Evolutionary conservation across 1,140 invertebrate species (phyloP).

Genomic region (Spodoptera litura): DNA sequence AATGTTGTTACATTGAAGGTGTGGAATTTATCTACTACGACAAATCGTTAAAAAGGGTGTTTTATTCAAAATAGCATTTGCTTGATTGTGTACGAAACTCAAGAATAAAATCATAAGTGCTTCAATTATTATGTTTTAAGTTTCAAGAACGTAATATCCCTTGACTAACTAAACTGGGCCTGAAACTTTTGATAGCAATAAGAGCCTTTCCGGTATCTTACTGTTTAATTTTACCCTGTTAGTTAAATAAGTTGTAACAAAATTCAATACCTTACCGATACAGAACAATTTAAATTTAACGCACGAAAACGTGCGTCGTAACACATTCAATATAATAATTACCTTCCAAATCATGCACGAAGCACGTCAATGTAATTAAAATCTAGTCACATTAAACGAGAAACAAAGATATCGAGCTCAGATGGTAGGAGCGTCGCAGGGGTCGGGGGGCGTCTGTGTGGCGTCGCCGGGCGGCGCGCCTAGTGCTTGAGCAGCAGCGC

Average conservation of each 20-base stretch:
- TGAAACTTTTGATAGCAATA: constrained; percentile 19
- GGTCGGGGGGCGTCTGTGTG: constrained; percentile 61
- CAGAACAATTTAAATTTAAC: constrained; percentile 71
- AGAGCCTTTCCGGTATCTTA: constrained; percentile 43
- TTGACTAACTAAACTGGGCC: constrained; percentile 27
- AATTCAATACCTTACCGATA: constrained; percentile 70
- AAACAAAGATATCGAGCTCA: constrained; percentile 27
- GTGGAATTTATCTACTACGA: constrained; percentile 19
- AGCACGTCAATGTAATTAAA: constrained; percentile 47
- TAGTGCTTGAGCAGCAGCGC: constrained; percentile 86
- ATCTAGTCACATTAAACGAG: constrained; percentile 66
- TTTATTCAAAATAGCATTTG: not conserved
- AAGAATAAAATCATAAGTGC: constrained; percentile 13
- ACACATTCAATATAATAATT: constrained; percentile 44
- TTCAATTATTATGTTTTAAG: constrained; percentile 20
- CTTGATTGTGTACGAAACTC: not conserved
- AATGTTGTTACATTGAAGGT: constrained; percentile 40
- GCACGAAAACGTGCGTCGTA: constrained; percentile 81
- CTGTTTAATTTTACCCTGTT: constrained; percentile 77
- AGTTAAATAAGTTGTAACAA: constrained; percentile 68
- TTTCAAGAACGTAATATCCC: constrained; percentile 7
- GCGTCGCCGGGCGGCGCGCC: constrained; percentile 33
- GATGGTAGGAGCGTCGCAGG: constrained; percentile 53
- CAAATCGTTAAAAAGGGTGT: constrained; percentile 5
- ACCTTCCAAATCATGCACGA: constrained; percentile 34